Evolutionary conservation across 2,888 invertebrate genomes (phyloP).

Genomic region (Molanna angustata): DNA sequence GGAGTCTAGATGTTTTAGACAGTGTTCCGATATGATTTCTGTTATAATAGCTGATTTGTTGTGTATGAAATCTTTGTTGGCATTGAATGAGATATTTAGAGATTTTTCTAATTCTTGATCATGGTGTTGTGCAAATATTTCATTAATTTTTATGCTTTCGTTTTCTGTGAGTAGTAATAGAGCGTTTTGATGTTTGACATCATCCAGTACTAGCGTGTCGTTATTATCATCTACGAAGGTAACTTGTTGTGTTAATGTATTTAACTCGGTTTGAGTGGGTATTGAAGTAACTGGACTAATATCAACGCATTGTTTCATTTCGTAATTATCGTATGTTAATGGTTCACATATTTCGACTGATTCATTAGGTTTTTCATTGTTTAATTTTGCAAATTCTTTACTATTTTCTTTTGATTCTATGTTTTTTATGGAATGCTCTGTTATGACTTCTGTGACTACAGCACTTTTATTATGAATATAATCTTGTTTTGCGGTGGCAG

Average conservation of each 20-base stretch:
- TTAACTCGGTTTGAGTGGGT: constrained; percentile 30
- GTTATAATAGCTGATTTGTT: constrained; percentile 22
- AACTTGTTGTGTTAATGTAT: constrained; percentile 38
- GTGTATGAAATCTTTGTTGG: constrained; percentile 23
- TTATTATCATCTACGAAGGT: constrained; percentile 32
- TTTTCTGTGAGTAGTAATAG: constrained; percentile 36
- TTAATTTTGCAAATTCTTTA: constrained; percentile 9
- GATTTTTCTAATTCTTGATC: constrained; percentile 18
- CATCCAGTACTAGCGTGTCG: constrained; percentile 24
- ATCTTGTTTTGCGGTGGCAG: not conserved
- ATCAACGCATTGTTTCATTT: not conserved
- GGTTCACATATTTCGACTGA: not conserved
- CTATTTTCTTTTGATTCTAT: constrained; percentile 5
- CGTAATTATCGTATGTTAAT: constrained; percentile 3
- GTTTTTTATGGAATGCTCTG: constrained; percentile 10
- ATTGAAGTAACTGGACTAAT: not conserved
- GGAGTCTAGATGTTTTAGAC: constrained; percentile 12
- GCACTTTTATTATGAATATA: constrained; percentile 30
- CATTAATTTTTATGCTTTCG: constrained; percentile 41
- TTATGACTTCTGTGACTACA: constrained; percentile 34
- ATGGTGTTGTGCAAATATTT: constrained; percentile 22
- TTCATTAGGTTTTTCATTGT: constrained; percentile 13
- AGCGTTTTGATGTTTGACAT: constrained; percentile 34
- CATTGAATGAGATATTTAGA: constrained; percentile 3
- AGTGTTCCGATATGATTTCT: constrained; percentile 23